These are phyloP conservation scores for Corydoras maculifer DNA, from an alignment of 2,113 vertebrate species.

Conservation along the genomic window DNA sequence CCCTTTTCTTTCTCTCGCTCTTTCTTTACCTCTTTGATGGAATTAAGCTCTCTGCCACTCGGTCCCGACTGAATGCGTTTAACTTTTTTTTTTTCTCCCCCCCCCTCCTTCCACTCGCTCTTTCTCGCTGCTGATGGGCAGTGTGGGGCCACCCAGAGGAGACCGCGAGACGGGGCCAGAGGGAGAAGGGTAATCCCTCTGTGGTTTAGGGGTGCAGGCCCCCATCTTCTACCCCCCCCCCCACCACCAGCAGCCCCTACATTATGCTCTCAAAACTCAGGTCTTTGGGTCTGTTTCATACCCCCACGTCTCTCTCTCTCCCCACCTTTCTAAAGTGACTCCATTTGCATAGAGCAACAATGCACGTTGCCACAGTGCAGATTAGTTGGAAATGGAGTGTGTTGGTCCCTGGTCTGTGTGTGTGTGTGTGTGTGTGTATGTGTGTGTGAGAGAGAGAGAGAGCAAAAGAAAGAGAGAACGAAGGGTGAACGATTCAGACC, in stretches of 20 bases:
- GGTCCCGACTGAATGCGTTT: constrained; percentile 85
- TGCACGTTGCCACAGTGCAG: constrained; percentile 72
- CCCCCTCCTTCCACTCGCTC: not conserved
- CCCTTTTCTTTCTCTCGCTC: constrained; percentile 69
- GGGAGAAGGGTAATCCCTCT: constrained; percentile 87
- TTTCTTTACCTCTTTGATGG: constrained; percentile 90
- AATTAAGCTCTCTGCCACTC: constrained; percentile 90
- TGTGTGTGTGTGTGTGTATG: constrained; percentile 24
- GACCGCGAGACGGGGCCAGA: constrained; percentile 75
- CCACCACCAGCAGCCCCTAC: constrained; percentile 1
- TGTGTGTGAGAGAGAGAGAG: too few species aligned
- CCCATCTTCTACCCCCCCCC: constrained; percentile 19
- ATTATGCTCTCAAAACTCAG: constrained; percentile 41
- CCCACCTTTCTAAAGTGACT: constrained; percentile 87
- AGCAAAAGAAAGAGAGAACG: too few species aligned
- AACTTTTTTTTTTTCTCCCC: constrained; percentile 52
- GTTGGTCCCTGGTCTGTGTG: constrained; percentile 29
- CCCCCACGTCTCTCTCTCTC: constrained; percentile 22
- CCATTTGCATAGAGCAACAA: constrained; percentile 86
- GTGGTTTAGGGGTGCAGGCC: constrained; percentile 37
- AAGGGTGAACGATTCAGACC: not conserved
- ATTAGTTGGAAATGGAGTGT: constrained; percentile 66
- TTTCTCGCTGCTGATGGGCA: constrained; percentile 72
- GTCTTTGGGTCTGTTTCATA: constrained; percentile 20
- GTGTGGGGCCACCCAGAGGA: constrained; percentile 94